Evolutionary conservation across 2,113 vertebrate genomes (phyloP), one percentile per base, ranked within the genome.

Genomic region (Turnix velox): DNA sequence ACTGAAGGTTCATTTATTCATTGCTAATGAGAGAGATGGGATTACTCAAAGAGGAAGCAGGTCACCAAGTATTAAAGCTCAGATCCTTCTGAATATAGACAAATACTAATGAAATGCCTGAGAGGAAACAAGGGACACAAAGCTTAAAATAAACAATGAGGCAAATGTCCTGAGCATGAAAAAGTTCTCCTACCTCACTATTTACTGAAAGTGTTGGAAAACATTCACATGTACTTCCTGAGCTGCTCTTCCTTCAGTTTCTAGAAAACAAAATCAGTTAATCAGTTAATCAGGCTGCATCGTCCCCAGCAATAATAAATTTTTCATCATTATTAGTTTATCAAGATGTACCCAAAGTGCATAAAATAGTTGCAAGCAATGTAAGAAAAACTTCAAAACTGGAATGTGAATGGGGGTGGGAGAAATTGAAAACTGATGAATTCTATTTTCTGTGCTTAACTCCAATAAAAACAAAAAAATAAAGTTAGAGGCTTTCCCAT

Each of bases 11-110:
- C 80, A n/a, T 71, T 48, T 84, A 40, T 68, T 87, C 14, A 5
- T 69, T 88, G 88, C 84, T 92, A 85, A 88, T 71, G 73, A 35
- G 33, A 91, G 79, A 89, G 61, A 57, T 59, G 90, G 83, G 74
- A 86, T 93, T 95, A 93, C 74, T 87, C 86, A 72, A 52, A 94
- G 68, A 81, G 84, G 58, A 80, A 61, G 59, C 67, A 93, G 80
- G 49, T 45, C 54, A 59, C 30, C 33, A 69, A 71, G 40, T 85
- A 85, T 51, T 83, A 79, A 11, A 62, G 49, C 46, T 54, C 40
- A 82, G 43, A 62, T 62, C 37, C 40, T 49, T 35, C 58, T 42
- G 20, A 79, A 73, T 27, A 71, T 4, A 84, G 52, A 72, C 10
- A 12, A 87, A 45, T 55, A 77, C 43, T 86, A 65, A 84, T 78